Base-by-base conservation (phyloP, 2,888 invertebrate genomes). In the Hypolimnas misippus region DNA sequence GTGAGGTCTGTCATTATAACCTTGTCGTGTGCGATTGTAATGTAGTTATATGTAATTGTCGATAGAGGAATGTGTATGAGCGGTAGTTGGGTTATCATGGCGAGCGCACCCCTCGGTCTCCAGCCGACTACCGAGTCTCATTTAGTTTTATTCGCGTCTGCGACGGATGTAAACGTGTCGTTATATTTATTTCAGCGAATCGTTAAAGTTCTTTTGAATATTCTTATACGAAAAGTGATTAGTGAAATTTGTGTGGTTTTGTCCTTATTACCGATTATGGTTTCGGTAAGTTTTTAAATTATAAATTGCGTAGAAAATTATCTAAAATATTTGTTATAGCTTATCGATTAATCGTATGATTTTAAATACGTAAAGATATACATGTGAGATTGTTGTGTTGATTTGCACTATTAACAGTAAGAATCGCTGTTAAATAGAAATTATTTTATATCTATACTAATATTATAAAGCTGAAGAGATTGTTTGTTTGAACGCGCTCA, bases 61-160 rank as follows among this genome's bases (percentile, higher is more conserved):
- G 71, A 73, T 80, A 72, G 52, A 60, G 77, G 79, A 77, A 81
- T 75, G 79, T 75, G 72, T 74, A 79, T 78, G 61, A 54, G 21
- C 62, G 49, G 57, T 67, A 63, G 74, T 69, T 64, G 71, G 77
- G 77, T 80, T 73, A 65, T 68, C 72, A 70, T 40, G 57, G n/a
- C 62, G 57, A 61, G 57, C 67, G 63, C 67, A 67, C 67, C 67
- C 67, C 69, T 65, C 67, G 56, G 64, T 50, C 53, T 57, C 33
- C 46, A 62, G 25, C 25, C 3, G 25, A 25, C 25, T 25, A 25
- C 25, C 25, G 57, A 64, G 74, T 82, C 81, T 81, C 79, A 77
- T 83, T 83, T 73, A 74, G 90, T 89, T 73, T 72, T 83, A 81
- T 81, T 78, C 84, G 85, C 77, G 83, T 77, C 77, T 72, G 81